These are phyloP conservation scores for Actinia tenebrosa DNA, from an alignment of 64 coral and sea anemone species.

Conservation along the genomic window DNA sequence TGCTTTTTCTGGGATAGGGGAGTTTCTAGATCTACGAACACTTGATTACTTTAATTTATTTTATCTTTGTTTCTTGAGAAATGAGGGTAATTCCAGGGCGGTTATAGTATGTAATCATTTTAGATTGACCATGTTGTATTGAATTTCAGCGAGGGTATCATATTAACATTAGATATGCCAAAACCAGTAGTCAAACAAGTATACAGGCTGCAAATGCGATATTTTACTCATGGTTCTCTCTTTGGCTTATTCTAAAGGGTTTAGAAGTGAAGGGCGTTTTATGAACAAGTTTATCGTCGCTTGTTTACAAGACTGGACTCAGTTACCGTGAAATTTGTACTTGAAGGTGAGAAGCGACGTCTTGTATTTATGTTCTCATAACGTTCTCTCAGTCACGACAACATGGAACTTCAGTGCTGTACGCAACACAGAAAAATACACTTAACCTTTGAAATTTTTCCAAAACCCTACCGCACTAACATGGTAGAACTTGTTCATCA, in stretches of 20 bases:
- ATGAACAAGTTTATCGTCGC: not conserved
- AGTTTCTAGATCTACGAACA: not conserved
- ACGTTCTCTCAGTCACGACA: too few relatives aligned
- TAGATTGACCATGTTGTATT: not conserved
- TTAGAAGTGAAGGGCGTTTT: not conserved
- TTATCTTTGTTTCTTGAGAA: not conserved
- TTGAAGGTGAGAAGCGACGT: not conserved
- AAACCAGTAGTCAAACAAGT: not conserved
- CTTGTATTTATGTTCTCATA: not conserved
- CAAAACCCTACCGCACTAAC: not conserved
- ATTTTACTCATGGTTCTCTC: not conserved
- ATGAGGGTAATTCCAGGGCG: not conserved
- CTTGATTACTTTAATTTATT: not conserved
- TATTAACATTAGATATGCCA: not conserved
- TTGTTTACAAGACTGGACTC: not conserved
- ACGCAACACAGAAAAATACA: not conserved
- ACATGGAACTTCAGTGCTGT: not conserved
- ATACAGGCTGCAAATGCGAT: not conserved
- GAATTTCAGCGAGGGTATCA: not conserved
- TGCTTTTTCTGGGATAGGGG: not conserved
- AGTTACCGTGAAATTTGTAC: not conserved
- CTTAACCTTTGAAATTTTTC: not conserved
- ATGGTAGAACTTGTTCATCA: not conserved
- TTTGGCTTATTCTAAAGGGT: not conserved
- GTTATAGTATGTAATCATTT: not conserved